Evolutionary conservation across 2,888 invertebrate genomes (phyloP), one percentile per base, ranked within the genome.

Genomic region (Orthonevra nobilis): DNA sequence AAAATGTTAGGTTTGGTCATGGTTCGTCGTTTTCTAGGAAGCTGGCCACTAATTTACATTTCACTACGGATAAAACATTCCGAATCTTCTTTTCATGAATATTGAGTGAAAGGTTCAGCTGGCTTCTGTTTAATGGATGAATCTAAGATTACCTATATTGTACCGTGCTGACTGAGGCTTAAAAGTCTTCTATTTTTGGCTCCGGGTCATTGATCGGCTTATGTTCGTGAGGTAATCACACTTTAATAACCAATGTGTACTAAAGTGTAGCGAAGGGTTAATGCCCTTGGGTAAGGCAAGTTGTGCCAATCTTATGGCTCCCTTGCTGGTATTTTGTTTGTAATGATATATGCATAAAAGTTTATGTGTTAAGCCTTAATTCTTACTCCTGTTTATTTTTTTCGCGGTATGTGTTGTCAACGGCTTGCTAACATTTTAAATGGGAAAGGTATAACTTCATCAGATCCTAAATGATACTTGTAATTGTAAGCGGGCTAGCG

Each of bases 21-120:
- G 70, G 61, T 42, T 75, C 48, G 50, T 48, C n/a, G 30, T 56
- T 70, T 54, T 61, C 74, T 68, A 69, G 69, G 74, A 75, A 75
- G 74, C 61, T 34, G 38, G n/a, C n/a, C n/a, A n/a, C 23, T 68
- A 60, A 44, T 74, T 68, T 74, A 46, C 38, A 54, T 74, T 60
- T 52, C 28, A 15, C 30, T 23, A 60, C 28, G 46, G 60, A 68
- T 60, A 50, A 44, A 30, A 38, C 46, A 19, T 66, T 34, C 26
- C 23, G 34, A 19, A 14, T 12, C 30, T 20, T 70, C 36, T 63
- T 70, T 61, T 58, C 15, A 10, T 36, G 44, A 54, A 50, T 60
- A n/a, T n/a, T n/a, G n/a, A n/a, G n/a, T n/a, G n/a, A n/a, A n/a
- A n/a, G n/a, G n/a, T n/a, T n/a, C n/a, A n/a, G n/a, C n/a, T n/a